These are phyloP conservation scores for Porites divaricata DNA, from an alignment of 92 coral and sea anemone genomes.

Conservation along the genomic window DNA sequence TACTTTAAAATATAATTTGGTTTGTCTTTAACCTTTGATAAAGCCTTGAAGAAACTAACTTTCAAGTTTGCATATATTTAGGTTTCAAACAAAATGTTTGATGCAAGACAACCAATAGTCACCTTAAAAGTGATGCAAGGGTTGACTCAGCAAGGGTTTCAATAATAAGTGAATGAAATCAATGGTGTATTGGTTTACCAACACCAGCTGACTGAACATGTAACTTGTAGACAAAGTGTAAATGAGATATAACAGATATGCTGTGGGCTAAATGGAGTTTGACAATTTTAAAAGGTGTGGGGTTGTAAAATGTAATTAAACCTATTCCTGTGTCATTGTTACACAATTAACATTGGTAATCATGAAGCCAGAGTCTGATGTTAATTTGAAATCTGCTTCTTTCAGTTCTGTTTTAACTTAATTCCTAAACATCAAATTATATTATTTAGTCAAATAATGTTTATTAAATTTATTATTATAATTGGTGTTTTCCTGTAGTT, in stretches of 20 bases:
- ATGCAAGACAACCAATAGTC: background rate
- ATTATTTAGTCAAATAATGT: background rate
- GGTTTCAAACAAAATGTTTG: background rate
- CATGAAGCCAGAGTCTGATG: background rate
- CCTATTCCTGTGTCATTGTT: background rate
- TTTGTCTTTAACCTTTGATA: background rate
- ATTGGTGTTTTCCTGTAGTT: background rate
- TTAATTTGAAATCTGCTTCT: background rate
- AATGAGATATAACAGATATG: constrained; percentile 10
- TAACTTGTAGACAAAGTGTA: constrained; percentile 10
- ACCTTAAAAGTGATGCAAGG: background rate
- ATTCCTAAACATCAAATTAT: background rate
- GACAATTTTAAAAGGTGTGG: constrained; percentile 8
- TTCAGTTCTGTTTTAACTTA: background rate
- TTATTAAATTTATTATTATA: background rate
- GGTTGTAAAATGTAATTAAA: background rate
- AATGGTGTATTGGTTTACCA: background rate
- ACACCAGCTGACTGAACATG: constrained; percentile 33
- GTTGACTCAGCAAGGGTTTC: background rate
- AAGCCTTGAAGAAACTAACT: background rate
- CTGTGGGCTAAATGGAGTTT: background rate
- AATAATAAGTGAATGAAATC: background rate
- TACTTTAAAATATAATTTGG: constrained; percentile 1
- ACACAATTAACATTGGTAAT: background rate
- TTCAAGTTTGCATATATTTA: background rate